Percentiles rank a stretch among this genome's conserved stretches.
Evolutionary conservation across 2,888 invertebrate species (phyloP).

Genomic region (Apocheima hispidaria): DNA sequence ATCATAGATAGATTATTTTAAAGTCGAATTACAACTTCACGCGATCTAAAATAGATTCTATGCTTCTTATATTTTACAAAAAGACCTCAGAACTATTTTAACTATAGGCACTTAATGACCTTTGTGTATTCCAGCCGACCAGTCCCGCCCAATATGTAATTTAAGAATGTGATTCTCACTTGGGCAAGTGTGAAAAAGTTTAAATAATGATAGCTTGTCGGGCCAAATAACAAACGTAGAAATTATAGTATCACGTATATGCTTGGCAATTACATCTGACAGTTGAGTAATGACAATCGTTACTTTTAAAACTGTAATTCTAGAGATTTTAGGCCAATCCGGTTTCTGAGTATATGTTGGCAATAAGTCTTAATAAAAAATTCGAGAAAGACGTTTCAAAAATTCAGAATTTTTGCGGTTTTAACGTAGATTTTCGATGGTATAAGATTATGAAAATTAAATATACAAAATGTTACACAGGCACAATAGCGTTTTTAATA

Average conservation of each 20-base stretch:
- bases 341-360: conserved; percentile 34
- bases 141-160: conserved; percentile 31
- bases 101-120: conserved; percentile 16
- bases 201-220: conserved; percentile 49
- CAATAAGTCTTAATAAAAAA: conserved; percentile 22
- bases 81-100: conserved; percentile 8
- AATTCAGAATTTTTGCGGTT: not conserved
- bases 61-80: not conserved
- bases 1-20: no score
- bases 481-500: no score
- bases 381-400: conserved; percentile 4
- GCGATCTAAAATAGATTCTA: not conserved
- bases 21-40: not conserved
- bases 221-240: conserved; percentile 51
- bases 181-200: conserved; percentile 34
- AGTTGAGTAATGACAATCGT: conserved; percentile 50
- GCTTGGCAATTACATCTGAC: conserved; percentile 52
- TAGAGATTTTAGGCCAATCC: conserved; percentile 34
- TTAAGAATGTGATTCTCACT: conserved; percentile 29
- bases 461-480: no score
- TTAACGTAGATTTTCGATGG: not conserved
- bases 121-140: conserved; percentile 16
- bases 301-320: conserved; percentile 44
- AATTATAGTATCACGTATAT: conserved; percentile 51
- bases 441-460: no score